Base-by-base conservation (phyloP, 1,140 invertebrate species). In the Harpegnathos saltator region DNA sequence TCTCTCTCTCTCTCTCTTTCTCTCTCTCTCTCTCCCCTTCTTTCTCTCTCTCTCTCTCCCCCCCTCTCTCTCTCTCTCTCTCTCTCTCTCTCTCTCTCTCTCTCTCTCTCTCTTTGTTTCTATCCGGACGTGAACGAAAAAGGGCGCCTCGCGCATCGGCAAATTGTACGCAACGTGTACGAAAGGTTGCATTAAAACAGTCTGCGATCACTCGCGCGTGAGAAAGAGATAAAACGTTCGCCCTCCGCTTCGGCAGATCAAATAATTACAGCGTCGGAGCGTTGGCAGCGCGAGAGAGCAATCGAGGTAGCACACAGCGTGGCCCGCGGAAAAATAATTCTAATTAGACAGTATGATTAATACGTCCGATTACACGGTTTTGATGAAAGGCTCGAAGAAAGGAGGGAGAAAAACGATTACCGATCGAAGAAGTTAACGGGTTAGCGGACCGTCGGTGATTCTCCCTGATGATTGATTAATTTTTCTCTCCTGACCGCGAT, bases 231-330 rank as follows among this genome's bases (percentile, higher is more conserved):
- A 77, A 44, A 44, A 68, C 14, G n/a, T 54, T 77, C 33, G 19
- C 17, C 33, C 33, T 68, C 56, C 24, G 38, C 0, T 58, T 12
- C n/a, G n/a, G 1, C 4, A 0, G 26, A 66, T 54, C n/a, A 68
- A 78, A 78, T 78, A 56, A 78, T 78, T 68, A 26, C 17, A 56
- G 26, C 2, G 52, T 2, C n/a, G 12, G n/a, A 12, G n/a, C 14
- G 12, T 24, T 1, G 68, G 33, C 15, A 38, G 38, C 14, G 68
- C 44, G 38, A 69, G n/a, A 44, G 38, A 44, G 38, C 38, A 44
- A 44, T 7, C 9, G 38, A 9, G 9, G 3, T 0, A 44, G 11
- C 38, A 44, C 38, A 44, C 38, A 44, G 4, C 9, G 33, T 52
- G 15, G 26, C 0, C 44, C 33, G 26, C 3, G n/a, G 15, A 29